Evolutionary conservation across 1,140 invertebrate species (phyloP).

Genomic region (Drosophila navojoa): DNA sequence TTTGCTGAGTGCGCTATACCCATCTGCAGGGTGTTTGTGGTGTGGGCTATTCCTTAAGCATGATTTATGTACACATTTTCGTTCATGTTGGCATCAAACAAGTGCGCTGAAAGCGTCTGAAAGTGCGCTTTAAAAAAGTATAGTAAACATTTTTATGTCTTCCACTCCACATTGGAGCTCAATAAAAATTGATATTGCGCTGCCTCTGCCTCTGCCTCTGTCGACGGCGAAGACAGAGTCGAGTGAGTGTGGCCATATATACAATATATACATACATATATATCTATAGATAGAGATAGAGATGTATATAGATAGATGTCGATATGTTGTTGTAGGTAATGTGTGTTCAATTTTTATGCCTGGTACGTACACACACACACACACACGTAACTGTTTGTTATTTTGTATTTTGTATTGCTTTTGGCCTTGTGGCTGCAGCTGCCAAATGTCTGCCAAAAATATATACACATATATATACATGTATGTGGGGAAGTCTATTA

Average conservation of each 20-base stretch:
- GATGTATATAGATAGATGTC: background rate
- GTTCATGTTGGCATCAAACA: constrained; percentile 5
- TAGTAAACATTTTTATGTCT: constrained; percentile 6
- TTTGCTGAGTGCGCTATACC: background rate
- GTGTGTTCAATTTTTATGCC: constrained; percentile 19
- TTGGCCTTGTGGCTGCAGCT: constrained; percentile 66
- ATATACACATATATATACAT: constrained; percentile 11
- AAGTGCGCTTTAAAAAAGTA: constrained; percentile 6
- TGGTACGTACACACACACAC: constrained; percentile 13
- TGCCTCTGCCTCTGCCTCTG: background rate
- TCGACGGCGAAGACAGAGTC: background rate
- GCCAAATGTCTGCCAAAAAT: constrained; percentile 70
- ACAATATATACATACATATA: too few relatives aligned
- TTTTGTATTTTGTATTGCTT: constrained; percentile 24
- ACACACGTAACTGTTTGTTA: constrained; percentile 32
- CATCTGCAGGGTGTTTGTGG: background rate
- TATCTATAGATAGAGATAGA: constrained; percentile 11
- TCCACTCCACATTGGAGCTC: constrained; percentile 6
- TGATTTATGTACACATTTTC: constrained; percentile 4
- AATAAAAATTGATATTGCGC: constrained; percentile 17
- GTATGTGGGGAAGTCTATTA: constrained; percentile 74
- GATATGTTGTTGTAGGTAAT: background rate
- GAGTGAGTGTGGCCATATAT: background rate
- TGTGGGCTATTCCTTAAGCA: background rate
- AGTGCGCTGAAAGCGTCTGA: background rate